Evolutionary conservation across 2,113 vertebrate genomes (phyloP), one percentile per base, ranked within the genome.

Genomic region (Seriola aureovittata): DNA sequence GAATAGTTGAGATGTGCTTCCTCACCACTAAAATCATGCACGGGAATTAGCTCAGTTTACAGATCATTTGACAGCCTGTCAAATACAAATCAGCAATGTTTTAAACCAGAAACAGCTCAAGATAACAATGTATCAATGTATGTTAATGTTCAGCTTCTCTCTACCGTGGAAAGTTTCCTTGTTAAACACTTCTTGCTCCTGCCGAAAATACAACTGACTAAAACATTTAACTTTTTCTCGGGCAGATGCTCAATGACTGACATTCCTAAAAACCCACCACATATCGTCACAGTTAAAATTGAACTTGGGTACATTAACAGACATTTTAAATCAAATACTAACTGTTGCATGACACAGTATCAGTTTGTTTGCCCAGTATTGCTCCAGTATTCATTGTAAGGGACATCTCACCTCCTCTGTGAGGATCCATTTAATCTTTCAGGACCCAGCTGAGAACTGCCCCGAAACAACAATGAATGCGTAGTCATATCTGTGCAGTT

Each of bases 371-470:
- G 16, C 17, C 13, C 44, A 42, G 16, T 23, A 38, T 8, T 42
- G 42, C 48, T 46, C 32, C n/a, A 16, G 44, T 44, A 13, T 42
- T 73, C n/a, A 71, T 69, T 82, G 34, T 29, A 25, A 70, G 29
- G 19, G 23, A 80, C 65, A 76, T 48, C 16, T 40, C 52, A 48
- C 46, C 38, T 68, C 44, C 44, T 75, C 42, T 69, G 68, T 40
- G 11, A 74, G 50, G 69, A 44, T 65, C 34, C 25, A 66, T 67
- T 85, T 81, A 54, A 59, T 81, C 57, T 58, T 77, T 71, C 34
- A 38, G 80, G 42, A 55, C 52, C 69, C 70, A 75, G 34, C 55
- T 29, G 64, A 69, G 59, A 80, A 54, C 40, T 19, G n/a, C 65
- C 75, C 55, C 21, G 9, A 40, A 70, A 38, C 46, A 80, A 25